Conservation (phyloP, 2,797 vertebrate species). For the Delichon dasypus region DNA sequence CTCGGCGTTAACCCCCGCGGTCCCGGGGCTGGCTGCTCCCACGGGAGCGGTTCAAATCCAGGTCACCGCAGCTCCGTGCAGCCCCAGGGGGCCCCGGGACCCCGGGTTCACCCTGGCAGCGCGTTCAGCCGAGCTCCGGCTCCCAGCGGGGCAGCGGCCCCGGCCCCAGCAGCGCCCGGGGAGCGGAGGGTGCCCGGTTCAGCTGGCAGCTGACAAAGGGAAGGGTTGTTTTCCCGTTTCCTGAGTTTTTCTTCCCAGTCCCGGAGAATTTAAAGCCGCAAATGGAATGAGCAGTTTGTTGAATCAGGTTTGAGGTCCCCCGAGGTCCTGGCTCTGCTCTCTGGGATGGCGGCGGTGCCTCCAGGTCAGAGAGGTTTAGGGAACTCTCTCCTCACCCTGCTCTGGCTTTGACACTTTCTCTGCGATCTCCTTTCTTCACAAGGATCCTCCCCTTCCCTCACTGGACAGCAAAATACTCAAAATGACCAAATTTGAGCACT, state of each 20-base stretch:
- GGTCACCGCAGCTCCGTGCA: background rate
- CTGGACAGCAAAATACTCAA: background rate
- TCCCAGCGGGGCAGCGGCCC: background rate
- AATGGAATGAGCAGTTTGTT: background rate
- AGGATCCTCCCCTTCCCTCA: background rate
- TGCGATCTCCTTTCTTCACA: background rate
- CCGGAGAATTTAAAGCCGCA: background rate
- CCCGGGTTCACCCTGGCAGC: background rate
- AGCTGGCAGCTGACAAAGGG: background rate
- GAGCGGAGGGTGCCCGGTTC: fast-evolving
- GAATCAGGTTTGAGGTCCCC: background rate
- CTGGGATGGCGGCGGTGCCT: too few relatives aligned
- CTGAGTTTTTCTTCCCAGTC: background rate
- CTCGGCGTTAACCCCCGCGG: background rate
- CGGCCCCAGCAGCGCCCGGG: background rate
- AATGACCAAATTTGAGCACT: background rate
- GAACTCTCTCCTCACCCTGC: background rate
- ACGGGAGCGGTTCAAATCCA: background rate
- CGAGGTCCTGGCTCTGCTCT: background rate
- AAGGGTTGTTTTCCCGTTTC: background rate
- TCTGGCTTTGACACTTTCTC: fast-evolving
- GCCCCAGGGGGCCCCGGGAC: background rate
- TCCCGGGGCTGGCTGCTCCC: fast-evolving
- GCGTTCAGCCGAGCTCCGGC: fast-evolving
- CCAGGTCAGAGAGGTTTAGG: background rate